A percentile compares a stretch with the other conserved stretches of the same genome.
phyloP scores from a whole-genome alignment of 2,113 vertebrate genomes.

The Kryptolebias marmoratus region DNA sequence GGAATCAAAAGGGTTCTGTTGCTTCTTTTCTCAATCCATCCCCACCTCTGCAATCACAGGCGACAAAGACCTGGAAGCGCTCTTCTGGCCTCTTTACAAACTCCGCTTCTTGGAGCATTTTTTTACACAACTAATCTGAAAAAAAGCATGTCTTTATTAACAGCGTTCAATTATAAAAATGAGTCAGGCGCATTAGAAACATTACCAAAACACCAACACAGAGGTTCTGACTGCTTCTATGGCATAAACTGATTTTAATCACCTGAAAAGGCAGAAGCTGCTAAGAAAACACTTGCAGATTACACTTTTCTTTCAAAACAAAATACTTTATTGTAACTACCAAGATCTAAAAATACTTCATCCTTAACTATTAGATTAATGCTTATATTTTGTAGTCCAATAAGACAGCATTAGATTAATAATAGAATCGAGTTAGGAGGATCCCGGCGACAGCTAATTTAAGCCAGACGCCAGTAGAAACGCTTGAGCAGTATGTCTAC shows the following conservation, averaged over 20 bases:
- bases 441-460: constrained; percentile 64
- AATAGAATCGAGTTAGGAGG: constrained; percentile 37
- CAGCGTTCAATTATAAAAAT: neutral
- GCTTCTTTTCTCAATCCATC: constrained; percentile 24
- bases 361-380: constrained; percentile 53
- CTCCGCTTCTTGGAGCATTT: constrained; percentile 10
- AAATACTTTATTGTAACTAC: constrained; percentile 32
- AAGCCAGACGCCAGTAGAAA: constrained; percentile 23
- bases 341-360: constrained; percentile 28
- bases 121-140: constrained; percentile 12
- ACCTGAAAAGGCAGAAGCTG: constrained; percentile 10
- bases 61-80: constrained; percentile 46
- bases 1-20: constrained; percentile 20
- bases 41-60: constrained; percentile 39
- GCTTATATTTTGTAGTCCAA: constrained; percentile 48
- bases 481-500: constrained; percentile 34
- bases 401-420: constrained; percentile 55
- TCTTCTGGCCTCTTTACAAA: constrained; percentile 54
- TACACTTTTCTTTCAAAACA: neutral
- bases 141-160: constrained; percentile 22
- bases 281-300: constrained; percentile 2
- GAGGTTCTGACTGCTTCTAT: neutral
- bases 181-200: constrained; percentile 1
- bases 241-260: constrained; percentile 2
- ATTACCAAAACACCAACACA: constrained; percentile 4